phyloP scores from a whole-genome alignment of 2,797 vertebrate genomes.

The Xenops minutus region DNA sequence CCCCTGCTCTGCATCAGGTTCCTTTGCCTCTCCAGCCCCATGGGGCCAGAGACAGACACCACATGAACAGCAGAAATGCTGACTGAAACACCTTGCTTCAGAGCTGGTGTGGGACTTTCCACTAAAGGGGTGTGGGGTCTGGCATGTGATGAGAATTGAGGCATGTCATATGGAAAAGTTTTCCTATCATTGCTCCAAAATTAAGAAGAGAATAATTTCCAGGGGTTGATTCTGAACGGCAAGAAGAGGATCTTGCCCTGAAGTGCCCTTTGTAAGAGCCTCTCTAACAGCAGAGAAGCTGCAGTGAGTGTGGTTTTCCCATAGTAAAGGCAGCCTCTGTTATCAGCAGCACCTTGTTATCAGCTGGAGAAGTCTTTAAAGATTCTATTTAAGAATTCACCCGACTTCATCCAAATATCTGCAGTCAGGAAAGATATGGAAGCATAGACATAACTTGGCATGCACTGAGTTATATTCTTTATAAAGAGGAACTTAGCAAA shows the following conservation, averaged over 20 bases:
- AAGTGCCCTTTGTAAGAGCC: neutral
- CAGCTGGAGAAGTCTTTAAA: neutral
- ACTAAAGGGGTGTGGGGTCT: rapidly evolving
- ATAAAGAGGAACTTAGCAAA: neutral
- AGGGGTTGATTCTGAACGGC: neutral
- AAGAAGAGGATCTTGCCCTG: neutral
- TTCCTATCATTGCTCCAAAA: neutral
- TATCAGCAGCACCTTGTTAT: neutral
- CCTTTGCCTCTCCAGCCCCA: neutral
- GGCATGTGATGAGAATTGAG: neutral
- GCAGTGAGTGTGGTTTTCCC: neutral
- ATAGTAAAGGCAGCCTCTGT: neutral
- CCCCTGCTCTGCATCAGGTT: neutral
- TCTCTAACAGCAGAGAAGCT: neutral
- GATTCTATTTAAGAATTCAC: neutral
- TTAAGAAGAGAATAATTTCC: neutral
- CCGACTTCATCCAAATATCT: neutral
- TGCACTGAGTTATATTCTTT: neutral
- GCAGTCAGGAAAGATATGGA: neutral
- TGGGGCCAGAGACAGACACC: neutral
- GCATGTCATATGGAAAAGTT: neutral
- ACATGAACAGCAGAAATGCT: rapidly evolving
- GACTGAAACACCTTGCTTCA: neutral
- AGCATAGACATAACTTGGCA: neutral
- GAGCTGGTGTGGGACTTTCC: neutral